Percentiles rank a stretch among this genome's conserved stretches.
phyloP scores from a whole-genome alignment of 2,113 vertebrate species.

The Nycticryphes semicollaris region DNA sequence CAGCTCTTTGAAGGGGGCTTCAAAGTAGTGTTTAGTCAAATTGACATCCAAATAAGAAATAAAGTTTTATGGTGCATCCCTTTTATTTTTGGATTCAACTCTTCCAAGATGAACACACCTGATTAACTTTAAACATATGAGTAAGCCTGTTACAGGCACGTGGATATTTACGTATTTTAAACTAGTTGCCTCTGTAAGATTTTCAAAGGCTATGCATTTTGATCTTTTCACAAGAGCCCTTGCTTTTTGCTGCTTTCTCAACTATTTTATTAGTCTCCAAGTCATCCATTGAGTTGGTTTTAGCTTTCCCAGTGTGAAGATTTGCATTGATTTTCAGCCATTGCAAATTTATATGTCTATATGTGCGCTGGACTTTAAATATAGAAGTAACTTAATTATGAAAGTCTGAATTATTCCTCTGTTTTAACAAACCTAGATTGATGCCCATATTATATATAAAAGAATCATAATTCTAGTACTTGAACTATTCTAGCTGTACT shows the following conservation, averaged over 20 bases:
- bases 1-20: not conserved
- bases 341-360: slow-evolving; percentile 12
- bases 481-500: not conserved
- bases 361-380: not conserved
- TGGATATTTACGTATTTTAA: not conserved
- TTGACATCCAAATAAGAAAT: not conserved
- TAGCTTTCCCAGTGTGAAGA: not conserved
- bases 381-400: slow-evolving; percentile 33
- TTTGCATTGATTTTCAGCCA: slow-evolving; percentile 40
- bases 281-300: not conserved
- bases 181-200: not conserved
- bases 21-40: not conserved
- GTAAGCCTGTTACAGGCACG: not conserved
- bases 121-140: not conserved
- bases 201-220: not conserved
- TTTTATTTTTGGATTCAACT: not conserved
- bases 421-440: slow-evolving; percentile 27
- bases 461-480: not conserved
- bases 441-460: not conserved
- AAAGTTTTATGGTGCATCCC: not conserved
- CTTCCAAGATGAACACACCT: not conserved
- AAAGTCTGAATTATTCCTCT: slow-evolving; percentile 26
- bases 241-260: not conserved
- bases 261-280: not conserved
- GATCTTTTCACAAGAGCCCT: not conserved